These are phyloP conservation scores for Polydrusus tereticollis DNA, from an alignment of 2,888 invertebrate species.

Conservation along the genomic window DNA sequence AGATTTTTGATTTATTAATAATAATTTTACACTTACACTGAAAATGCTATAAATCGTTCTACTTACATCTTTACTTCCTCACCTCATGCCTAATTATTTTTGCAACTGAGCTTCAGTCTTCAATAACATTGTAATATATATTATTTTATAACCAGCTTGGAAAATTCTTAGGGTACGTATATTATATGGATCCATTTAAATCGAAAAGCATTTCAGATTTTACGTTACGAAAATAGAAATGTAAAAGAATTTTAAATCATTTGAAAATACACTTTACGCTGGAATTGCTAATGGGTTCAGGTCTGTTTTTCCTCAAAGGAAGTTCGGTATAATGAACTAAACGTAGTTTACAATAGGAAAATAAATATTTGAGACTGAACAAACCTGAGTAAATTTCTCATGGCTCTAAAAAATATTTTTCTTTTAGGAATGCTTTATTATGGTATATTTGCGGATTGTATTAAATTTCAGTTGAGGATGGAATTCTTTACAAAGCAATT, in stretches of 20 bases:
- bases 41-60: no score
- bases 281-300: background rate
- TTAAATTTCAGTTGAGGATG: no score
- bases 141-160: no score
- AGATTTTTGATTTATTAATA: no score
- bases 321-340: background rate
- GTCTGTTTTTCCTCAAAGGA: background rate
- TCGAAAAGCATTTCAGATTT: background rate
- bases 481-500: no score
- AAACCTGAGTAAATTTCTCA: background rate
- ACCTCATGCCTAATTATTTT: no score
- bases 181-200: background rate
- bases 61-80: no score
- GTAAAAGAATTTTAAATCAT: background rate
- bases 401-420: background rate
- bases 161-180: no score
- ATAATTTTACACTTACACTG: no score
- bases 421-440: background rate
- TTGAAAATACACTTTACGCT: background rate
- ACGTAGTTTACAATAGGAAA: background rate
- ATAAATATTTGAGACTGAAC: background rate
- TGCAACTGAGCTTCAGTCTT: no score
- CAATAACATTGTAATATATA: no score
- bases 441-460: no score
- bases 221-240: background rate